Base-by-base conservation (phyloP, 2,797 vertebrate genomes). In the Cheirogaleus major region DNA sequence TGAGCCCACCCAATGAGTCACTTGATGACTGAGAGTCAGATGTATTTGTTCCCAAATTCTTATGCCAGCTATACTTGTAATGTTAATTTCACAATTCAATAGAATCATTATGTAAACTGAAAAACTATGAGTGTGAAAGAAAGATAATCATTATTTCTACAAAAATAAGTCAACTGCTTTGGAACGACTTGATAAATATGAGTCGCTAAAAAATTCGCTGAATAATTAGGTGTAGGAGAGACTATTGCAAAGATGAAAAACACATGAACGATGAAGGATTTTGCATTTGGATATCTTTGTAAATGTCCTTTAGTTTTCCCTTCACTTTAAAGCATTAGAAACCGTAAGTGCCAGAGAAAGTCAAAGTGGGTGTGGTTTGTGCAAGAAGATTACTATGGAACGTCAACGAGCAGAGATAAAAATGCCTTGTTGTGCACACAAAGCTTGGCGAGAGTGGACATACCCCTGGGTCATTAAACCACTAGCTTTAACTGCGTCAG, bases 401-500 rank as follows among this genome's bases (percentile, higher is more conserved):
- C n/a, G 52, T 50, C 15, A 65, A 3, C 17, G 15, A 38, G 69
- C 45, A 65, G n/a, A 38, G 20, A 11, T 22, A 5, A 25, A 45
- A 59, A 57, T 4, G 41, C 48, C 55, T n/a, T 4, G 35, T 27
- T 48, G 38, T 30, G 3, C 43, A 13, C 67, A 30, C 7, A 4
- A 10, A 20, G 48, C 13, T 6, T 27, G 45, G 67, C 14, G 52
- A 55, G 2, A 55, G 2, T 7, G 41, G 43, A 17, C 0, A 30
- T 8, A 2, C 57, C 35, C 1, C 6, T 2, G 65, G 41, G 22
- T n/a, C 59, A 7, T 15, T 23, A 14, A 25, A 41, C 27, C 17
- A 0, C 10, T 38, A 15, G 69, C 67, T 22, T 30, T 15, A 4
- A 22, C 35, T 1, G 4, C 38, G 0, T 4, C 1, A 20, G 72